Evolutionary conservation across 2,888 invertebrate genomes (phyloP).

Genomic region (Acheta domesticus): DNA sequence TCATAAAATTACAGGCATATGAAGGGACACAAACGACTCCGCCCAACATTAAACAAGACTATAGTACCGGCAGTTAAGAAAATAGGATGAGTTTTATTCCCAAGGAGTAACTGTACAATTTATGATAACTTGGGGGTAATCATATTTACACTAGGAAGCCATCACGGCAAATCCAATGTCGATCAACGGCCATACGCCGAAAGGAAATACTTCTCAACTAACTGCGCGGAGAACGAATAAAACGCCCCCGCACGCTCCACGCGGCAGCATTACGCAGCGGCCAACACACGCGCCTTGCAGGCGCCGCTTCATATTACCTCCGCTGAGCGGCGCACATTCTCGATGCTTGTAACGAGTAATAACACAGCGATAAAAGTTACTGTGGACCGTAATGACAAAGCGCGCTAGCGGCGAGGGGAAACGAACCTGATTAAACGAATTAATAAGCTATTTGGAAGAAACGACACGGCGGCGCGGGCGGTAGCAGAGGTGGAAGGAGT

Average conservation of each 20-base stretch:
- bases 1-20: too few species aligned
- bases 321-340: neutral
- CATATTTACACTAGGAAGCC: too few species aligned
- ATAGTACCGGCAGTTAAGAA: too few species aligned
- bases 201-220: too few species aligned
- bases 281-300: neutral
- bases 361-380: conserved; percentile 2
- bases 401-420: neutral
- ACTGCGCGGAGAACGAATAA: neutral
- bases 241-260: neutral
- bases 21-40: too few species aligned
- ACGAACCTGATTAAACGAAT: conserved; percentile 18
- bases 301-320: neutral
- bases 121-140: too few species aligned
- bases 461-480: neutral
- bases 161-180: too few species aligned
- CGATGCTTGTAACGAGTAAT: neutral
- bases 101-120: too few species aligned
- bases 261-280: neutral
- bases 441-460: conserved; percentile 11
- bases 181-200: too few species aligned
- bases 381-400: neutral
- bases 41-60: too few species aligned
- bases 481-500: neutral
- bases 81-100: too few species aligned